Percentiles rank a stretch among this genome's conserved stretches.
Conservation (phyloP, 2,888 invertebrate genomes). For the Xanthorhoe spadicearia region DNA sequence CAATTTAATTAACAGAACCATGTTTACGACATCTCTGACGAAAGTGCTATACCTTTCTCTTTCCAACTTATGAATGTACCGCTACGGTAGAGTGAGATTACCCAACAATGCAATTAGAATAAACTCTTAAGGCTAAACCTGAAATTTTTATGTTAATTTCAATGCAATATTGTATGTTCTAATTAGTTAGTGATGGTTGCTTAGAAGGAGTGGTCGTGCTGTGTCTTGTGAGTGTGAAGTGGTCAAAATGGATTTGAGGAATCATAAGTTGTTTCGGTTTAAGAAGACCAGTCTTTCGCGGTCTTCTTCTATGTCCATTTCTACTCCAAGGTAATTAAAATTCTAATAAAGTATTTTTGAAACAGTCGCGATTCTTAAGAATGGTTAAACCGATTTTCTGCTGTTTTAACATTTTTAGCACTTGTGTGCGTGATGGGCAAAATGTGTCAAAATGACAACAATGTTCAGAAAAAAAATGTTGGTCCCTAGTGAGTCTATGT, state of each 20-base stretch:
- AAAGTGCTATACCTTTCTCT: conserved; percentile 60
- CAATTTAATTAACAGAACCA: conserved; percentile 57
- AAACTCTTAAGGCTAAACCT: conserved; percentile 79
- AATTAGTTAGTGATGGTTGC: conserved; percentile 75
- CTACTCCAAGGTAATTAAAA: conserved; percentile 69
- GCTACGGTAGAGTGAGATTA: conserved; percentile 64
- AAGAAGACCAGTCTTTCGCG: conserved; percentile 68
- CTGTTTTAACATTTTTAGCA: too few species aligned
- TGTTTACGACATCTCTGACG: conserved; percentile 68
- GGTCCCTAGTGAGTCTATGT: too few species aligned
- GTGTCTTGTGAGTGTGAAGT: conserved; percentile 43
- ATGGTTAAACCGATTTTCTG: too few species aligned
- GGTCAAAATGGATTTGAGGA: conserved; percentile 73
- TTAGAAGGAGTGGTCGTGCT: conserved; percentile 74
- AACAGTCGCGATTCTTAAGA: not conserved
- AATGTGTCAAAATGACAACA: too few species aligned
- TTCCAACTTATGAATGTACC: conserved; percentile 55
- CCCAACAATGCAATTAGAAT: conserved; percentile 69
- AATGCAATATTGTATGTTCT: conserved; percentile 74
- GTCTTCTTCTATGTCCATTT: conserved; percentile 72
- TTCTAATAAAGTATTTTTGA: too few species aligned
- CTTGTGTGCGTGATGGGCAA: too few species aligned
- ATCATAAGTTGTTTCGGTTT: conserved; percentile 66
- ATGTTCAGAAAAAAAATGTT: too few species aligned
- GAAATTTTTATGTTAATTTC: conserved; percentile 82